These are phyloP conservation scores for Onychomys leucogaster DNA, from an alignment of 2,797 vertebrate species.

Conservation along the genomic window DNA sequence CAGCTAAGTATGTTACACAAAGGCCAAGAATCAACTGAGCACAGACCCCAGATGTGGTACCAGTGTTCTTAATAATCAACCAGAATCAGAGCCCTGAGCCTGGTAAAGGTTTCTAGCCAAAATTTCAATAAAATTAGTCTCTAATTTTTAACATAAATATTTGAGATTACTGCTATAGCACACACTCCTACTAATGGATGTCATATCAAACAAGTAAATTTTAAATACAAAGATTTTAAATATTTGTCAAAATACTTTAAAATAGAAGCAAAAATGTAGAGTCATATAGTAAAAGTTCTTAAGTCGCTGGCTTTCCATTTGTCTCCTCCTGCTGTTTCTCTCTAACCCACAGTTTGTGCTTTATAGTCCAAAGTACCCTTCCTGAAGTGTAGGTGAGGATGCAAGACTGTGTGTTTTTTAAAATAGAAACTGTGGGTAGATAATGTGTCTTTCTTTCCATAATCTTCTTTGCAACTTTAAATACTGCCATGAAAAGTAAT, in stretches of 20 bases:
- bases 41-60: too few species aligned
- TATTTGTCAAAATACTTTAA: background rate
- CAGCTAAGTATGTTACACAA: accelerated
- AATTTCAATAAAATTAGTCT: background rate
- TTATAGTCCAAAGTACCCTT: background rate
- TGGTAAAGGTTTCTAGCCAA: background rate
- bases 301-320: background rate
- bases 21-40: background rate
- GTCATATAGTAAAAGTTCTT: background rate
- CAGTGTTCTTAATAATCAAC: background rate
- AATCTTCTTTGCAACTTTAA: background rate
- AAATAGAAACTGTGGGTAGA: background rate
- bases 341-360: accelerated
- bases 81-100: background rate
- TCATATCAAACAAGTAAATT: background rate
- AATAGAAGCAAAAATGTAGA: background rate
- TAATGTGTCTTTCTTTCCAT: constrained; percentile 48
- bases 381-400: background rate
- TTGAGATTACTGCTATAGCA: background rate
- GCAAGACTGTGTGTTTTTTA: constrained; percentile 30
- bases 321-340: background rate
- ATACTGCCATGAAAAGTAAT: background rate
- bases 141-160: background rate
- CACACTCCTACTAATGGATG: background rate
- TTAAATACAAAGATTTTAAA: background rate